These are phyloP conservation scores for Elgonia sp. DNA, from an alignment of 2,888 invertebrate species.

Conservation along the genomic window DNA sequence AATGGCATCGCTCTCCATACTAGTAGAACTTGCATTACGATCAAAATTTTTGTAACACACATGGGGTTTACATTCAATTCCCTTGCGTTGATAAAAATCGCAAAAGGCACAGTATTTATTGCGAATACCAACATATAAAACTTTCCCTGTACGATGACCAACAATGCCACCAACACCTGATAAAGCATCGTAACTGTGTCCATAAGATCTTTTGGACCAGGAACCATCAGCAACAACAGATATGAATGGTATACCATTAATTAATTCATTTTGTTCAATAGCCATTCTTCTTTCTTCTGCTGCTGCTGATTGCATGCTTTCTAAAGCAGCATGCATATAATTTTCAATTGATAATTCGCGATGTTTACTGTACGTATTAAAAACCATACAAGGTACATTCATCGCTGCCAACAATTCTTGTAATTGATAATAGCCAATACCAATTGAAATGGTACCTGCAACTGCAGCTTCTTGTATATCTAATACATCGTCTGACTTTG, in stretches of 20 bases:
- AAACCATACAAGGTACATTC: too few species aligned
- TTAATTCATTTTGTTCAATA: constrained; percentile 42
- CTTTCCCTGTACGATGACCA: neutral
- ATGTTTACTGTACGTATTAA: constrained; percentile 53
- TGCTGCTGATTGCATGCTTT: constrained; percentile 49
- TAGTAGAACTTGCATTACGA: too few species aligned
- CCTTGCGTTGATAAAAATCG: too few species aligned
- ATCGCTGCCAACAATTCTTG: constrained; percentile 61
- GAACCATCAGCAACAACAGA: constrained; percentile 66
- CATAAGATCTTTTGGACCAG: constrained; percentile 72
- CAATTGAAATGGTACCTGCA: constrained; percentile 6
- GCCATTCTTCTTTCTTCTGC: too few species aligned
- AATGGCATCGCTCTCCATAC: too few species aligned
- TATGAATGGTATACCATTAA: constrained; percentile 27
- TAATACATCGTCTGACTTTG: neutral
- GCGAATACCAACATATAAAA: too few species aligned
- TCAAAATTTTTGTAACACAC: too few species aligned
- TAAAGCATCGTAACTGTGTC: too few species aligned
- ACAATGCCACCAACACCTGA: constrained; percentile 54
- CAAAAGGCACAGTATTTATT: too few species aligned
- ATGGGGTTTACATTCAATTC: too few species aligned
- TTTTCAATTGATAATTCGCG: neutral
- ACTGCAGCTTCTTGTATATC: constrained; percentile 14
- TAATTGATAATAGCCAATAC: constrained; percentile 55
- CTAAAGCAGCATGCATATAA: neutral